Evolutionary conservation across 2,113 vertebrate genomes (phyloP).

Genomic region (Thamnaconus septentrionalis): DNA sequence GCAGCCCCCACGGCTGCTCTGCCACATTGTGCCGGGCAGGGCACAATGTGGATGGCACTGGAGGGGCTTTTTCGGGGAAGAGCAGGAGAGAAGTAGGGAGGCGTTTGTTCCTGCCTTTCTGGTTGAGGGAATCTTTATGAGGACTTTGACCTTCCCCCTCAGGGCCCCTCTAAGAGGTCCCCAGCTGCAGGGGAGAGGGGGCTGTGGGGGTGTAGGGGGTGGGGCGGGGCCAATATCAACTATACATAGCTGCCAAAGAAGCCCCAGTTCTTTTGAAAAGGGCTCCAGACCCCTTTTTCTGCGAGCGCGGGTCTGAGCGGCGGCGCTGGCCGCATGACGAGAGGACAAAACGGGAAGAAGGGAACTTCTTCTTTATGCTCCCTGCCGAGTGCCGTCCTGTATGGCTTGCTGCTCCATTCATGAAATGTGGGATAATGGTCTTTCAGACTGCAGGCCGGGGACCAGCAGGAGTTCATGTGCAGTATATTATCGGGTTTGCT

Average conservation of each 20-base stretch:
- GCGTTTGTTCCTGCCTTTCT: conserved; percentile 51
- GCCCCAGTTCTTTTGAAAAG: conserved; percentile 50
- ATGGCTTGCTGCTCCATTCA: no score
- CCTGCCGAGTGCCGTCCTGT: no score
- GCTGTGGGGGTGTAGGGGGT: conserved; percentile 6
- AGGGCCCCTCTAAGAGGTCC: conserved; percentile 63
- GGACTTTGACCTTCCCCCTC: conserved; percentile 56
- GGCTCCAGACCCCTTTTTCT: conserved; percentile 8
- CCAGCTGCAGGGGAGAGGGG: conserved; percentile 56
- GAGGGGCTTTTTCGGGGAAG: conserved; percentile 40
- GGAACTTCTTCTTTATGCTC: background rate
- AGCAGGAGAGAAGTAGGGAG: conserved; percentile 38
- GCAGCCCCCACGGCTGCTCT: conserved; percentile 9
- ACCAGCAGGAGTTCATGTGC: no score
- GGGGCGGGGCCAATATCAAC: conserved; percentile 37
- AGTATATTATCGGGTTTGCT: no score
- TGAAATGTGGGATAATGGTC: no score
- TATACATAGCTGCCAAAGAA: conserved; percentile 62
- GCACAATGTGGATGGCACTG: conserved; percentile 42
- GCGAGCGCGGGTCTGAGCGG: conserved; percentile 10
- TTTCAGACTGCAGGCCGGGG: no score
- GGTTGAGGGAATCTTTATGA: conserved; percentile 55
- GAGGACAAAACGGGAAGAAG: background rate
- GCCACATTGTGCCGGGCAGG: conserved; percentile 1
- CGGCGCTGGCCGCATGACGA: conserved; percentile 7